A percentile compares a stretch with the other conserved stretches of the same genome.
Conservation (phyloP, 2,797 vertebrate genomes). For the Pipistrellus pipistrellus region DNA sequence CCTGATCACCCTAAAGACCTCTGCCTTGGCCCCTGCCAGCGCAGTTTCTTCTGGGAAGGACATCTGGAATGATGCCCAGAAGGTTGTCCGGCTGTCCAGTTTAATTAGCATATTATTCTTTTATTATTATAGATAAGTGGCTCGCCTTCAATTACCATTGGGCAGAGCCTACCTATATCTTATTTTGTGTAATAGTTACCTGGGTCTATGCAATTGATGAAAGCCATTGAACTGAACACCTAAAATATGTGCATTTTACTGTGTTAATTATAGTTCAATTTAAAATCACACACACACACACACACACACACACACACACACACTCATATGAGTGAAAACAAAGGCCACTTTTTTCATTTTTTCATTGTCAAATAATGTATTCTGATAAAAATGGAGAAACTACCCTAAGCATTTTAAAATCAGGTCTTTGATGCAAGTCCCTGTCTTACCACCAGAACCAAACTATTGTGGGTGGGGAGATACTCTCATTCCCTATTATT, state of each 20-base stretch:
- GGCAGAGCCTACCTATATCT: neutral
- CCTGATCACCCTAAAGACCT: too few relatives aligned
- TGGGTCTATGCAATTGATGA: neutral
- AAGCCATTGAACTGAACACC: neutral
- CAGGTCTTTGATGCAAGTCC: conserved; percentile 25
- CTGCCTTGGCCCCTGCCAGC: too few relatives aligned
- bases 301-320: neutral
- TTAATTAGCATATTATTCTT: too few relatives aligned
- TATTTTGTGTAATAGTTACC: neutral
- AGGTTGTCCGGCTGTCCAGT: too few relatives aligned
- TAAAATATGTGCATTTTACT: neutral
- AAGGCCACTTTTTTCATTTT: neutral
- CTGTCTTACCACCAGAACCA: neutral
- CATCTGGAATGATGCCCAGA: too few relatives aligned
- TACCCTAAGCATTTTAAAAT: neutral
- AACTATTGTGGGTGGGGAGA: neutral
- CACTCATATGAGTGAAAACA: neutral
- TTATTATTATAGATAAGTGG: neutral
- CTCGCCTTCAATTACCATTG: neutral
- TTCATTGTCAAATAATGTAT: conserved; percentile 30
- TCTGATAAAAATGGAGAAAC: neutral
- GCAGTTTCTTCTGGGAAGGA: too few relatives aligned
- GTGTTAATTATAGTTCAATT: neutral
- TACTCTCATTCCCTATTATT: neutral
- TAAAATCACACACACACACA: neutral